A percentile compares a stretch with the other conserved stretches of the same genome.
Conservation (phyloP, 2,113 vertebrate genomes). For the Gambusia affinis region DNA sequence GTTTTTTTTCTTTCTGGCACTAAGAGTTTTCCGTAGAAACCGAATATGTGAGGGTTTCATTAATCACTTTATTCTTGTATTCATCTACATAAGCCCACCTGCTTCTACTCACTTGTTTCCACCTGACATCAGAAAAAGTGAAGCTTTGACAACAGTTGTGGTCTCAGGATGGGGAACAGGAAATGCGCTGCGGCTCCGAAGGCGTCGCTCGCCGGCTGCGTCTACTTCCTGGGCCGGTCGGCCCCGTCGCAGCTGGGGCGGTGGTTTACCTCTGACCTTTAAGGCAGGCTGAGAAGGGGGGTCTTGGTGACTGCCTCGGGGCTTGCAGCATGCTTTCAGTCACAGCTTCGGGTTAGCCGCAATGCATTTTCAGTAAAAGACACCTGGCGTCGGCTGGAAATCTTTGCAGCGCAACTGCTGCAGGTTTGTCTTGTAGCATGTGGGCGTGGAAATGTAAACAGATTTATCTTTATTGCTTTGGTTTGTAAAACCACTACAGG, state of each 20-base stretch:
- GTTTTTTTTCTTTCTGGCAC: background rate
- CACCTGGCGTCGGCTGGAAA: slow-evolving; percentile 36
- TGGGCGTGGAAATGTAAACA: background rate
- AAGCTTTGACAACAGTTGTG: background rate
- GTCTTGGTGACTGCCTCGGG: background rate
- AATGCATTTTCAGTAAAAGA: background rate
- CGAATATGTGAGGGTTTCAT: background rate
- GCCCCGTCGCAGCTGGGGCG: slow-evolving; percentile 13
- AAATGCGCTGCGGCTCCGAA: background rate
- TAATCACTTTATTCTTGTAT: background rate
- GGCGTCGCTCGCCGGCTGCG: background rate
- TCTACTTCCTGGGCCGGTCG: slow-evolving; percentile 17
- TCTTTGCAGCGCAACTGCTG: background rate
- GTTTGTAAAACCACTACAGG: background rate
- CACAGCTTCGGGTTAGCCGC: background rate
- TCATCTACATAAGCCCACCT: background rate
- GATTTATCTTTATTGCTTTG: background rate
- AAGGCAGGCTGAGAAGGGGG: background rate
- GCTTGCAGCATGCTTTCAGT: background rate
- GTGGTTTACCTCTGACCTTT: slow-evolving; percentile 41
- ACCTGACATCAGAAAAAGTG: background rate
- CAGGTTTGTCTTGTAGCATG: background rate
- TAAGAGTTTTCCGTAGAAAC: background rate
- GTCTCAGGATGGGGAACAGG: slow-evolving; percentile 13
- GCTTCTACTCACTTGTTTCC: background rate